Conservation (phyloP, 2,113 vertebrate genomes). For the Heloderma charlesbogerti region DNA sequence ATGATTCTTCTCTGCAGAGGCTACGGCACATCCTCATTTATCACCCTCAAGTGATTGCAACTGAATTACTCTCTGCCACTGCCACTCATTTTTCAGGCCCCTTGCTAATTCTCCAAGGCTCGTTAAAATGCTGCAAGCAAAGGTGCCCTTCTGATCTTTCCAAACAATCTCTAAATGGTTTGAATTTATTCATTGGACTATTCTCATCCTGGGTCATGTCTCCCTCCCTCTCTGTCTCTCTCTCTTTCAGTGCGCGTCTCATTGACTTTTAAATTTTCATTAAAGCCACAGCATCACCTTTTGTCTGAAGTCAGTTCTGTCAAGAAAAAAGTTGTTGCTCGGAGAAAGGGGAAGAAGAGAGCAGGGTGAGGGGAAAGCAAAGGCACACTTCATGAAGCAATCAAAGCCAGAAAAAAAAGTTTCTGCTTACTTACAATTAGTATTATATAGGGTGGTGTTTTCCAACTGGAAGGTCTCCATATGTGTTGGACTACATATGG, state of each 20-base stretch:
- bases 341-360: conserved; percentile 40
- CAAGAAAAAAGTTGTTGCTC: conserved; percentile 54
- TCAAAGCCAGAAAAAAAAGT: conserved; percentile 32
- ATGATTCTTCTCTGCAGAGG: conserved; percentile 80
- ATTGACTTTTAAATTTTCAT: conserved; percentile 78
- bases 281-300: conserved; percentile 64
- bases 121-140: conserved; percentile 78
- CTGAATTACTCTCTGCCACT: conserved; percentile 73
- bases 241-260: conserved; percentile 57
- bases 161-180: conserved; percentile 76
- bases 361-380: conserved; percentile 17
- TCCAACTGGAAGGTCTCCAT: too few relatives aligned
- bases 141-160: conserved; percentile 78
- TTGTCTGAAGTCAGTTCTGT: conserved; percentile 63
- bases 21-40: conserved; percentile 84
- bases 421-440: conserved; percentile 39
- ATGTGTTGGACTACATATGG: too few relatives aligned
- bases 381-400: background rate
- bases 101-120: conserved; percentile 71
- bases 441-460: background rate
- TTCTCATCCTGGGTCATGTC: conserved; percentile 71
- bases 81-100: conserved; percentile 76
- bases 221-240: conserved; percentile 15
- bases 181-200: conserved; percentile 78
- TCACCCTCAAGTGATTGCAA: conserved; percentile 78